Conservation (phyloP, 2,888 invertebrate species). For the Steinernema hermaphroditum region DNA sequence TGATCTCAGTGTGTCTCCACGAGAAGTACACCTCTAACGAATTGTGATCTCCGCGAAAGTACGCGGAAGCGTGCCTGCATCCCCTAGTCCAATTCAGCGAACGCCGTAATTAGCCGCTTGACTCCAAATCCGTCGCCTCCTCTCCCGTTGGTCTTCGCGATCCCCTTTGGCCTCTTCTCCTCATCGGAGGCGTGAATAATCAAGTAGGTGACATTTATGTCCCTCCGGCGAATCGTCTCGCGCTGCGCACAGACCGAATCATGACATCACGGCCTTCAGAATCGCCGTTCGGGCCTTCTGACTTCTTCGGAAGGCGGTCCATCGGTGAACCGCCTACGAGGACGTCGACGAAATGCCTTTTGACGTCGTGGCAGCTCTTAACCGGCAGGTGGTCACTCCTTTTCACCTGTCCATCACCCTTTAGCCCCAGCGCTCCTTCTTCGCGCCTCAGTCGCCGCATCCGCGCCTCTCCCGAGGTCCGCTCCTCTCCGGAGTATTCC, state of each 20-base stretch:
- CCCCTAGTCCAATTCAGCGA: background rate
- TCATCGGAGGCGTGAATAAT: constrained; percentile 28
- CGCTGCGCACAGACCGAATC: background rate
- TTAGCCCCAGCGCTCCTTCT: constrained; percentile 14
- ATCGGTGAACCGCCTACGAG: constrained; percentile 22
- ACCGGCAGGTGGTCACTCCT: constrained; percentile 4
- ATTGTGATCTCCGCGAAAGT: background rate
- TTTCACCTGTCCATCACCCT: constrained; percentile 22
- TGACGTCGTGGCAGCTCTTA: constrained; percentile 21
- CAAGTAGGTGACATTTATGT: constrained; percentile 29
- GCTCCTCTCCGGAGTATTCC: background rate
- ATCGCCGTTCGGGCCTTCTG: too few species aligned
- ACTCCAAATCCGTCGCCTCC: constrained; percentile 1
- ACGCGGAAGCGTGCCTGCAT: constrained; percentile 16
- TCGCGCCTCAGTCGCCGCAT: too few species aligned
- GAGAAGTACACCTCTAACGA: background rate
- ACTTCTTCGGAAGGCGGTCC: background rate
- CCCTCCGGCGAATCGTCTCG: too few species aligned
- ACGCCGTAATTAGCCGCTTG: constrained; percentile 8
- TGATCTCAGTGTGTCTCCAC: background rate
- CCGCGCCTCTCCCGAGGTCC: too few species aligned
- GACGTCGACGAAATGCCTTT: constrained; percentile 26
- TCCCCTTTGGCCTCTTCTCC: constrained; percentile 4
- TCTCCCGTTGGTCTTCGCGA: constrained; percentile 7
- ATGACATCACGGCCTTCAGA: too few species aligned